Percentiles rank a stretch among this genome's conserved stretches.
These are phyloP conservation scores for Nesoenas mayeri DNA, from an alignment of 2,113 vertebrate species.

Conservation along the genomic window DNA sequence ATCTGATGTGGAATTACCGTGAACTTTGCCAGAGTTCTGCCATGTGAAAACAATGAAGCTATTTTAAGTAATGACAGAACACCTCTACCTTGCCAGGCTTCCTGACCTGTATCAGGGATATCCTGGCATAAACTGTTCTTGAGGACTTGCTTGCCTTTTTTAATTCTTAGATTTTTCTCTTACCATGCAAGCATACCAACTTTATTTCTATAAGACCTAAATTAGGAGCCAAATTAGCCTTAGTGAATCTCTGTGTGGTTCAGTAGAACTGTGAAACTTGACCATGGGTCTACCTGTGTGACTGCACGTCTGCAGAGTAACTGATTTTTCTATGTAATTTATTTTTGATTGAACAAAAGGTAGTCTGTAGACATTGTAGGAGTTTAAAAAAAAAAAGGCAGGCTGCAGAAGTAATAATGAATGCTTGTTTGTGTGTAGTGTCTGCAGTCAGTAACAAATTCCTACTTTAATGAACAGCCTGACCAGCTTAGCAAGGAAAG, in stretches of 20 bases:
- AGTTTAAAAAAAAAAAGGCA: not conserved
- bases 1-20: not conserved
- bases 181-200: not conserved
- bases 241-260: not conserved
- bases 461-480: not conserved
- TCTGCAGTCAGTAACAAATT: not conserved
- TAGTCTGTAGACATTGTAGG: not conserved
- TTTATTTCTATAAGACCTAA: slow-evolving; percentile 1
- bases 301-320: not conserved
- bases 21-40: not conserved
- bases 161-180: not conserved
- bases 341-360: not conserved
- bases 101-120: not conserved
- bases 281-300: not conserved
- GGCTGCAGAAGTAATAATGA: not conserved
- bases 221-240: not conserved
- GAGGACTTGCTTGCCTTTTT: not conserved
- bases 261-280: slow-evolving; percentile 1
- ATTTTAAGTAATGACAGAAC: slow-evolving; percentile 1
- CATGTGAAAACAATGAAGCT: not conserved
- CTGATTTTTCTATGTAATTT: slow-evolving; percentile 3
- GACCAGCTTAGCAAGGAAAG: not conserved
- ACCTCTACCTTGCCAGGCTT: not conserved
- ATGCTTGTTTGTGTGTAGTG: not conserved
- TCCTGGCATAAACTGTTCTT: not conserved